Base-by-base conservation (phyloP, 1,140 invertebrate species). In the Scaptomyza montana region DNA sequence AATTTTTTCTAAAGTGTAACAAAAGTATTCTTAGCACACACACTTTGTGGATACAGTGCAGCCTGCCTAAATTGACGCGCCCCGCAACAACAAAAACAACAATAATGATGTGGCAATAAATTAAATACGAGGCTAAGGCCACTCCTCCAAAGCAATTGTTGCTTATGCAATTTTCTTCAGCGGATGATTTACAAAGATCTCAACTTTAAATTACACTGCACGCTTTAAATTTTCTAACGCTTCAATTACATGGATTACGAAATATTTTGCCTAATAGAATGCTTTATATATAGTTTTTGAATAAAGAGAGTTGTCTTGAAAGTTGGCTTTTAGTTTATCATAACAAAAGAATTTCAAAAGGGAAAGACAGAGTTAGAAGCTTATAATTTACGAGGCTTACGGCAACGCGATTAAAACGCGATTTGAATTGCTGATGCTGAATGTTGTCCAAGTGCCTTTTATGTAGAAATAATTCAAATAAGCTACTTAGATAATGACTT, bases 371-470 rank as follows among this genome's bases (percentile, higher is more conserved):
- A 64, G 41, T 54, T 36, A 25, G 73, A 55, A 59, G 30, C 77
- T 76, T 45, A 55, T 49, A 75, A 79, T 72, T 84, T 72, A 85
- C 55, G 46, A 33, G 46, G 39, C 30, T 43, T n/a, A 13, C 33
- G 50, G 3, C 25, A 47, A 3, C 64, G 28, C 68, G 28, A 85
- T 85, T 64, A 77, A 85, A 85, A 84, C 61, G 73, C 64, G 64
- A 84, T 85, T 80, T 84, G 80, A 33, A 70, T 84, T 60, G 19
- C 30, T 77, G 68, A 84, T 79, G 80, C 49, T 33, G 25, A 33
- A 49, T 13, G 36, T 33, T 33, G 28, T 30, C 33, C 47, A 65
- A 56, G 65, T 41, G 46, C 45, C 28, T 10, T 56, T 36, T 61
- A 39, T 64, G 45, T 74, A 56, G 33, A 5, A 19, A 50, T 67